Percentiles rank a stretch among this genome's conserved stretches.
Conservation (phyloP, 2,888 invertebrate genomes). For the Noctua fimbriata region DNA sequence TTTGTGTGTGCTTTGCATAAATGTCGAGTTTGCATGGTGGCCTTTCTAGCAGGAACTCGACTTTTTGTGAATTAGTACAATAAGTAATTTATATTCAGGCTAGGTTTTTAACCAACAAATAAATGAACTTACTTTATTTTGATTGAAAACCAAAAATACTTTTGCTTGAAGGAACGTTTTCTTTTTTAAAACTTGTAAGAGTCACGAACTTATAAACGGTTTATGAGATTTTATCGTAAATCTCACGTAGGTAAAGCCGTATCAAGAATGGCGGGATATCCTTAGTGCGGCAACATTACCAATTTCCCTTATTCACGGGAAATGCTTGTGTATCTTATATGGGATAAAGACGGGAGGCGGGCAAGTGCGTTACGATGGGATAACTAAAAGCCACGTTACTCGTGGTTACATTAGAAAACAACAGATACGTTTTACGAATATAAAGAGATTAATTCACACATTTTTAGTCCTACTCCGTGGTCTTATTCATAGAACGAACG, state of each 20-base stretch:
- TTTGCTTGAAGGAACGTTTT: background rate
- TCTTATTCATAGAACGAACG: background rate
- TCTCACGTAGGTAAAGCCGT: constrained; percentile 28
- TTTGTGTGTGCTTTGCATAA: background rate
- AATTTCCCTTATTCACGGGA: constrained; percentile 39
- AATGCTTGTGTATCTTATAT: background rate
- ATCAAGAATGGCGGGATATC: constrained; percentile 45
- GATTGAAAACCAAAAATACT: background rate
- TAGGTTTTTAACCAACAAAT: background rate
- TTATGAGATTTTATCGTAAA: constrained; percentile 28
- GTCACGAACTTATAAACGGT: background rate
- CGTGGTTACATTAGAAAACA: constrained; percentile 6
- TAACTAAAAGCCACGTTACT: background rate
- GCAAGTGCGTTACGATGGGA: constrained; percentile 5
- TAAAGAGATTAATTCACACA: background rate
- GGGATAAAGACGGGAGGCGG: background rate
- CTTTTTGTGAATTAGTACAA: background rate
- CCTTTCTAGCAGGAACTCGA: background rate
- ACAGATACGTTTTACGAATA: background rate
- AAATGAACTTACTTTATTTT: background rate
- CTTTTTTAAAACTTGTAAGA: background rate
- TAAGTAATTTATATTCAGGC: background rate
- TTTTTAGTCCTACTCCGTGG: background rate
- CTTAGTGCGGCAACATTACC: constrained; percentile 33
- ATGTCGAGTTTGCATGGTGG: background rate